Evolutionary conservation across 2,113 vertebrate species (phyloP).

Genomic region (Oreamnos americanus): DNA sequence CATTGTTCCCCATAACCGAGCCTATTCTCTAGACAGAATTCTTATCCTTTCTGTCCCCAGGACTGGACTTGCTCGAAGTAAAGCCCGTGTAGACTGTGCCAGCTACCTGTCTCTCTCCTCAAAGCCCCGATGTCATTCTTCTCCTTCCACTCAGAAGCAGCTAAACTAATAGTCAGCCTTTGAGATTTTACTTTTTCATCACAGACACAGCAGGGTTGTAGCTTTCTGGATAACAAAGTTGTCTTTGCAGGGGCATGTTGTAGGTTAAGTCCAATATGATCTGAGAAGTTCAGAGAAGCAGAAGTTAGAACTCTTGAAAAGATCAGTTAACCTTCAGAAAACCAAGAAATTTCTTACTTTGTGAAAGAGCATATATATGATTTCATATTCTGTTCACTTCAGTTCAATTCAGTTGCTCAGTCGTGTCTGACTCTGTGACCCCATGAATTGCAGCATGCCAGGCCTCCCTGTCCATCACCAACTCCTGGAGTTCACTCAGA

Average conservation of each 20-base stretch:
- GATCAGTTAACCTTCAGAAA: not conserved
- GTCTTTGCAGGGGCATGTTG: not conserved
- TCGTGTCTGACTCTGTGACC: too few relatives aligned
- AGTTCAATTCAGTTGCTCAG: too few relatives aligned
- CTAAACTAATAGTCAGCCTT: not conserved
- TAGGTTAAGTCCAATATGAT: not conserved
- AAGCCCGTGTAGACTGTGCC: not conserved
- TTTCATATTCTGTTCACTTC: not conserved
- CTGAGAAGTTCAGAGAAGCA: not conserved
- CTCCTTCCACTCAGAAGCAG: not conserved
- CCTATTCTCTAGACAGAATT: not conserved
- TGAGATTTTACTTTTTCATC: not conserved
- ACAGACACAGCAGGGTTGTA: not conserved
- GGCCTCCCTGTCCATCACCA: too few relatives aligned
- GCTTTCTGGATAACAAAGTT: not conserved
- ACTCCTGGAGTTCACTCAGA: too few relatives aligned
- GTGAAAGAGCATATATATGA: not conserved
- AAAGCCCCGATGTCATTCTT: not conserved
- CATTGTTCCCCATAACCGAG: not conserved
- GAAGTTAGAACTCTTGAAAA: conserved; percentile 6
- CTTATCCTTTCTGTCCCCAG: conserved; percentile 19
- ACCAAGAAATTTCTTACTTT: not conserved
- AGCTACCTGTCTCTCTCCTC: not conserved
- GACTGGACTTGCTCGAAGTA: not conserved
- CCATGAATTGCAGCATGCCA: too few relatives aligned